Conservation (phyloP, 2,888 invertebrate species). For the Tenthredo notha region DNA sequence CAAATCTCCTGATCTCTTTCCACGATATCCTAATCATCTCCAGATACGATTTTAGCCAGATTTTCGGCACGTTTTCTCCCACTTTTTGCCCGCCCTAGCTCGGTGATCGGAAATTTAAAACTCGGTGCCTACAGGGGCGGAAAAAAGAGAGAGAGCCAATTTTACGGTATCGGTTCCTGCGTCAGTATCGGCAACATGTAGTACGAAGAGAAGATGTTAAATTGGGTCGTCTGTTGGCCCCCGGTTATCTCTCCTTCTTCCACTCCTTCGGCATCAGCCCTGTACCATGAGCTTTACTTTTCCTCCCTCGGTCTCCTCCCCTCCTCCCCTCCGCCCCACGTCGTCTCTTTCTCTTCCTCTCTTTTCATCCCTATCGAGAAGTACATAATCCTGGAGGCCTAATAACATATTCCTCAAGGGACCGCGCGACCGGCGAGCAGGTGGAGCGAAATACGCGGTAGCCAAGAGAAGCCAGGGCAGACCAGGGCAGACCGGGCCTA, state of each 20-base stretch:
- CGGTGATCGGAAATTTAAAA: conserved; percentile 34
- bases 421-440: conserved; percentile 43
- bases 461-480: background rate
- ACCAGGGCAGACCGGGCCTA: background rate
- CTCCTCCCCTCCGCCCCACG: background rate
- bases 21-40: background rate
- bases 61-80: background rate
- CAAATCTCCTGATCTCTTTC: background rate
- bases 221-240: conserved; percentile 29
- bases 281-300: background rate
- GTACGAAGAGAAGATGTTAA: conserved; percentile 27
- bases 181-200: conserved; percentile 7
- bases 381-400: conserved; percentile 51
- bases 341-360: background rate
- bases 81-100: background rate
- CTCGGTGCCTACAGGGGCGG: background rate
- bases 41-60: background rate
- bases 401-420: conserved; percentile 50
- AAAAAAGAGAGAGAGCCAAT: conserved; percentile 20
- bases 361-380: background rate
- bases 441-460: conserved; percentile 27
- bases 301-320: background rate
- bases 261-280: background rate
- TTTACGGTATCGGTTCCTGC: conserved; percentile 45
- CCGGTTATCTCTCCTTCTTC: background rate